Evolutionary conservation across 1,140 invertebrate species (phyloP), one percentile per base, ranked within the genome.

Genomic region (Asobara japonica): DNA sequence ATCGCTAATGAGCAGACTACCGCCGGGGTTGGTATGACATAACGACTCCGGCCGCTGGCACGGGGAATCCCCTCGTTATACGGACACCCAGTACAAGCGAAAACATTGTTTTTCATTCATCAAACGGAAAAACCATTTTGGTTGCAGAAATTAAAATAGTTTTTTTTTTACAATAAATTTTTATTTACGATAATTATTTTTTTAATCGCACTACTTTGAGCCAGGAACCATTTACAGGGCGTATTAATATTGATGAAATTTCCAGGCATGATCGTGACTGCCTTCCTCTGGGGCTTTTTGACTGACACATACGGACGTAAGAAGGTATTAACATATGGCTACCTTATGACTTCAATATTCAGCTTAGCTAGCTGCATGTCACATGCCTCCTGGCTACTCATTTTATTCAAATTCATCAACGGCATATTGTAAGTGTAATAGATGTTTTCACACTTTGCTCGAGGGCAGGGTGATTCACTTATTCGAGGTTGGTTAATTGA

Each of bases 261-360:
- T 73, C 30, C 81, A 92, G 91, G 90, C 61, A 88, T 90, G 74
- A 88, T 91, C 20, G 74, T 88, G 2, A 90, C 89, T 0, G 87
- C 87, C 0, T 84, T 90, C 60, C 73, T 93, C 20, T 94, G 93
- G 93, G 93, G 93, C 0, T 92, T 90, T 27, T 77, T 94, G 16
- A 91, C 91, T 1, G 93, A 95, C 77, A 89, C 88, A 0, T 83
- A 88, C 27, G 93, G 93, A 0, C 88, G 91, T 6, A 82, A 87
- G 83, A 69, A 88, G 73, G 79, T 90, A 69, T 76, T 91, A 85
- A 79, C 89, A 84, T 83, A 84, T 81, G 85, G 90, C 25, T 87
- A 91, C 41, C 78, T 89, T 5, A 76, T 88, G 20, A 90, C 90
- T 71, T 89, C 88, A 25, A 22, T 91, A 0, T 80, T 89, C 22